phyloP scores from a whole-genome alignment of 2,797 vertebrate genomes.

The Danionella dracula region DNA sequence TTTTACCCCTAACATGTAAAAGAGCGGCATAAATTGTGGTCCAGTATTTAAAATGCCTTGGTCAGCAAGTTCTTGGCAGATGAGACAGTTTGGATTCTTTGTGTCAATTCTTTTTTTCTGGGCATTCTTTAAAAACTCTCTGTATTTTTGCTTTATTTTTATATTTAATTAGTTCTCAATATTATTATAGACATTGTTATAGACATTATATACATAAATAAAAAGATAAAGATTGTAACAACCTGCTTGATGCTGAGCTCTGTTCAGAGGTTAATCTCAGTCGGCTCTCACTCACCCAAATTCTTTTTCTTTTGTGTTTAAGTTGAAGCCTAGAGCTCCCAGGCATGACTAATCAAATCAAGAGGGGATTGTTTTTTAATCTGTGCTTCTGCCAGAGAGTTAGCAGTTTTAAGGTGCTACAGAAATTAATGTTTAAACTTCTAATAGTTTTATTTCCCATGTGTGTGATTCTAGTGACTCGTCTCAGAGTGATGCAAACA shows the following conservation, averaged over 20 bases:
- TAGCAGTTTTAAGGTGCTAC: constrained; percentile 15
- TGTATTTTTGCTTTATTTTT: no score
- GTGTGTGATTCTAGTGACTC: constrained; percentile 75
- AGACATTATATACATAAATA: no score
- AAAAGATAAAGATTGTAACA: no score
- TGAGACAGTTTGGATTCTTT: no score
- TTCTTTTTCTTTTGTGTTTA: constrained; percentile 16
- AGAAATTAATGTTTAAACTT: constrained; percentile 49
- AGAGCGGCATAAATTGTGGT: no score
- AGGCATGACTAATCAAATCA: constrained; percentile 57
- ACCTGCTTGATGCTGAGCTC: background rate
- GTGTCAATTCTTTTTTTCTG: no score
- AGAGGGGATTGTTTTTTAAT: constrained; percentile 59
- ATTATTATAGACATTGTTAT: no score
- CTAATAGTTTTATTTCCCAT: constrained; percentile 7
- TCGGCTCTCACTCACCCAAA: background rate
- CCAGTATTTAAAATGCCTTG: no score
- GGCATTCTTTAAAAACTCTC: no score
- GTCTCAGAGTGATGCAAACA: constrained; percentile 85
- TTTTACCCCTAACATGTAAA: no score
- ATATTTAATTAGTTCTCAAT: no score
- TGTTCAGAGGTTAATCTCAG: background rate
- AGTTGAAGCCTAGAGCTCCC: constrained; percentile 40
- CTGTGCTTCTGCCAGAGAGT: constrained; percentile 49
- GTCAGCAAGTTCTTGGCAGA: no score